A percentile compares a stretch with the other conserved stretches of the same genome.
Conservation (phyloP, 1,140 invertebrate genomes). For the Hycleus phaleratus region DNA sequence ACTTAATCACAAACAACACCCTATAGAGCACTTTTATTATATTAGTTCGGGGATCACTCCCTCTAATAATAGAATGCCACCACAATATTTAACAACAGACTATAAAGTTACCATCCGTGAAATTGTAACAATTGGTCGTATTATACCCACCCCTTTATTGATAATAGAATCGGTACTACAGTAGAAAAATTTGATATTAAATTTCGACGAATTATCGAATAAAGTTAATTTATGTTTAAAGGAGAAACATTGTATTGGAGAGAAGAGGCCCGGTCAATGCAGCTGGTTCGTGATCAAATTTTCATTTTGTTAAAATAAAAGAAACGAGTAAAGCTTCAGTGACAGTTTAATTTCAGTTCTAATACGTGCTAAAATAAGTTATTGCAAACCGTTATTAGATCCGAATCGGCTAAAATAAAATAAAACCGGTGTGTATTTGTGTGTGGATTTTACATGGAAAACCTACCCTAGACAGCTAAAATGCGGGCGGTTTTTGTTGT, state of each 20-base stretch:
- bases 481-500: neutral
- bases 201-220: too few species aligned
- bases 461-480: too few species aligned
- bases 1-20: conserved; percentile 17
- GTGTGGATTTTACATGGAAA: too few species aligned
- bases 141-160: neutral
- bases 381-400: conserved; percentile 3
- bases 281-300: conserved; percentile 13
- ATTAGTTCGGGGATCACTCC: conserved; percentile 15
- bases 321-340: conserved; percentile 1
- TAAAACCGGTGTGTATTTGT: neutral
- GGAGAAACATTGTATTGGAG: too few species aligned
- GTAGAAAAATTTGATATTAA: too few species aligned
- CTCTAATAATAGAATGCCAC: conserved; percentile 12
- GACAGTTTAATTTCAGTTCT: conserved; percentile 12
- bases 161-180: too few species aligned
- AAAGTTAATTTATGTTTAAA: too few species aligned
- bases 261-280: neutral
- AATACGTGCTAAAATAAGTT: conserved; percentile 12
- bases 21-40: conserved; percentile 19
- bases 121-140: conserved; percentile 12
- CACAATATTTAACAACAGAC: conserved; percentile 14
- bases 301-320: conserved; percentile 8
- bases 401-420: conserved; percentile 2
- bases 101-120: conserved; percentile 14